These are phyloP conservation scores for Nomada lathburiana DNA, from an alignment of 2,888 invertebrate species.

Conservation along the genomic window DNA sequence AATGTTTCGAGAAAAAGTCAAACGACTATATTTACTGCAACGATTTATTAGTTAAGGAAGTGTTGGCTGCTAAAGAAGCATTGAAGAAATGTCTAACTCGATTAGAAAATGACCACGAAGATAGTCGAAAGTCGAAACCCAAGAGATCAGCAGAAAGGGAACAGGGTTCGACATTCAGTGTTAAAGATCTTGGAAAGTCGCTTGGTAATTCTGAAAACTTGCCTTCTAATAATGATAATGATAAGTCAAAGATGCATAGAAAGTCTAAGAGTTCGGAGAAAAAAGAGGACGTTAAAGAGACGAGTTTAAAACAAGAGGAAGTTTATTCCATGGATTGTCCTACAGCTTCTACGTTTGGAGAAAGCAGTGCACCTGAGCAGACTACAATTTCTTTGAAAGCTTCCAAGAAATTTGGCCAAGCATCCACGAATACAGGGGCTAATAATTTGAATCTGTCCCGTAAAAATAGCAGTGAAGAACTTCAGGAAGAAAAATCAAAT, in stretches of 20 bases:
- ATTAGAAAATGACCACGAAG: slow-evolving; percentile 53
- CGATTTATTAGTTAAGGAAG: slow-evolving; percentile 80
- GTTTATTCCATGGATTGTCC: slow-evolving; percentile 10
- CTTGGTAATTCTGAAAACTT: slow-evolving; percentile 13
- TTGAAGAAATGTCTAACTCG: slow-evolving; percentile 47
- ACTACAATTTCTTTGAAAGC: slow-evolving; percentile 65
- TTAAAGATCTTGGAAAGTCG: slow-evolving; percentile 28
- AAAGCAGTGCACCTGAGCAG: slow-evolving; percentile 23
- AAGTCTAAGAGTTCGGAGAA: background rate
- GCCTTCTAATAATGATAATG: background rate
- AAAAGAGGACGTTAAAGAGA: slow-evolving; percentile 39
- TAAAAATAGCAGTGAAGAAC: background rate
- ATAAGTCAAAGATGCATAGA: background rate
- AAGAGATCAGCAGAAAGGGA: slow-evolving; percentile 77
- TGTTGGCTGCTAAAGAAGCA: slow-evolving; percentile 82
- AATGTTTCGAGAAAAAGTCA: slow-evolving; percentile 7
- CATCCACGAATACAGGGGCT: background rate
- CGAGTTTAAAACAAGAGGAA: slow-evolving; percentile 30
- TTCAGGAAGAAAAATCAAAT: background rate
- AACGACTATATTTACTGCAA: slow-evolving; percentile 65
- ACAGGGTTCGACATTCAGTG: slow-evolving; percentile 72
- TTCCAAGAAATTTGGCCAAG: slow-evolving; percentile 41
- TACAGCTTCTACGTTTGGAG: slow-evolving; percentile 31
- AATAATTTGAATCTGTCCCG: background rate
- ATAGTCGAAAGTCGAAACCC: slow-evolving; percentile 63